Base-by-base conservation (phyloP, 2,113 vertebrate genomes). In the Channa argus region DNA sequence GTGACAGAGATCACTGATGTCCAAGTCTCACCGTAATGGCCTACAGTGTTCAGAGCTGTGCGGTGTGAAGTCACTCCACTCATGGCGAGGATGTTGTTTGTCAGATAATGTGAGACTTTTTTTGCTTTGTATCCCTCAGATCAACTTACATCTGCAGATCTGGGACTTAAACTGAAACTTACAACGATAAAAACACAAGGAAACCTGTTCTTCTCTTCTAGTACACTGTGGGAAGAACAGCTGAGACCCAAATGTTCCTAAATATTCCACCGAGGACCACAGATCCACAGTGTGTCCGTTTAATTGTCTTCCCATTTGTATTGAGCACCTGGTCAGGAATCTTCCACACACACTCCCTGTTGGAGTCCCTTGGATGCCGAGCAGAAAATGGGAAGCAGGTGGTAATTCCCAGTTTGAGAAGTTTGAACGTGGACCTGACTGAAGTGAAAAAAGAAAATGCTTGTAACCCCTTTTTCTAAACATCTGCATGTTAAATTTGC, bases 1-100 rank as follows among this genome's bases (percentile, higher is more conserved):
- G 86, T 86, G 87, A 92, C 92, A 91, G 79, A 86, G 65, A 86
- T 85, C 77, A 47, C 69, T 84, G 86, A 89, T 75, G 80, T 71
- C 74, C 76, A 47, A 56, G 53, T 78, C 61, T 62, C 37, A 45
- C 49, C 41, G 86, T 88, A 88, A 88, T 82, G 79, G 86, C 46
- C 52, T 44, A 4, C 61, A 5, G 51, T 13, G 8, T 63, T 65
- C 63, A n/a, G 39, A 53, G 24, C n/a, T 37, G 64, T 41, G 67
- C 4, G 14, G 66, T 76, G 74, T 72, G 86, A 73, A 62, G 76
- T 70, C 66, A 65, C 68, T 54, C 24, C 37, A 2, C 62, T 60
- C 75, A 79, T 41, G 75, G 68, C 3, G 63, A 81, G n/a, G n/a
- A n/a, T n/a, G 83, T 71, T 81, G 80, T 79, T 73, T 71, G 72